A percentile compares a stretch with the other conserved stretches of the same genome.
phyloP scores from a whole-genome alignment of 1,140 invertebrate species.

The Macrotrachela quadricornifera region DNA sequence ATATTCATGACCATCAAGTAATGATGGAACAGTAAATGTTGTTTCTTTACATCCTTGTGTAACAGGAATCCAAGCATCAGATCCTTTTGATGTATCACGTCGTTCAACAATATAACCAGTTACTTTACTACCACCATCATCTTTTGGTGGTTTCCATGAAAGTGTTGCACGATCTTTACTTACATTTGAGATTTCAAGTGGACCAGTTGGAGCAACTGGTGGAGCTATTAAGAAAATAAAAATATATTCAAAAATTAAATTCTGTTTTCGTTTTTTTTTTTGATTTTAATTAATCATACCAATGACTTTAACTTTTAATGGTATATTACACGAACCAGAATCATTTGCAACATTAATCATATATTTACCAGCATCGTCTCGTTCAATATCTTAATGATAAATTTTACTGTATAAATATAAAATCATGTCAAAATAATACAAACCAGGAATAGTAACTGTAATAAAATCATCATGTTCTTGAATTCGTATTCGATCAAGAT shows the following conservation, averaged over 20 bases:
- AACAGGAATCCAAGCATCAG: slow-evolving; percentile 3
- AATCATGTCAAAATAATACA: too few relatives aligned
- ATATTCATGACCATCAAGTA: slow-evolving; percentile 55
- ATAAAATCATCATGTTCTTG: not conserved
- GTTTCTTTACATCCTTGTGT: slow-evolving; percentile 5
- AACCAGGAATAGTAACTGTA: too few relatives aligned
- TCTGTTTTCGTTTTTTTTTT: not conserved
- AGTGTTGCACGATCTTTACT: slow-evolving; percentile 11
- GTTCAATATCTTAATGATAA: not conserved
- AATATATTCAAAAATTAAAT: not conserved
- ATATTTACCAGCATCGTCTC: slow-evolving; percentile 4
- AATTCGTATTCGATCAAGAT: not conserved
- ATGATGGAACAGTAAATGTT: not conserved
- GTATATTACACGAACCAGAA: not conserved
- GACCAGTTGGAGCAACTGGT: slow-evolving; percentile 6
- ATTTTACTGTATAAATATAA: too few relatives aligned
- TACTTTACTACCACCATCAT: slow-evolving; percentile 65
- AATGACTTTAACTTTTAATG: slow-evolving; percentile 6
- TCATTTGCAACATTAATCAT: slow-evolving; percentile 5
- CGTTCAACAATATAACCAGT: slow-evolving; percentile 85
- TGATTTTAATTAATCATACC: not conserved
- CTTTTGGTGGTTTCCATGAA: slow-evolving; percentile 63
- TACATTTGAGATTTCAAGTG: slow-evolving; percentile 6
- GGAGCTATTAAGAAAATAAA: not conserved
- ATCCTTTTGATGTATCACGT: slow-evolving; percentile 9